Evolutionary conservation across 2,797 vertebrate genomes (phyloP), one percentile per base, ranked within the genome.

Genomic region (Scleropages formosus): DNA sequence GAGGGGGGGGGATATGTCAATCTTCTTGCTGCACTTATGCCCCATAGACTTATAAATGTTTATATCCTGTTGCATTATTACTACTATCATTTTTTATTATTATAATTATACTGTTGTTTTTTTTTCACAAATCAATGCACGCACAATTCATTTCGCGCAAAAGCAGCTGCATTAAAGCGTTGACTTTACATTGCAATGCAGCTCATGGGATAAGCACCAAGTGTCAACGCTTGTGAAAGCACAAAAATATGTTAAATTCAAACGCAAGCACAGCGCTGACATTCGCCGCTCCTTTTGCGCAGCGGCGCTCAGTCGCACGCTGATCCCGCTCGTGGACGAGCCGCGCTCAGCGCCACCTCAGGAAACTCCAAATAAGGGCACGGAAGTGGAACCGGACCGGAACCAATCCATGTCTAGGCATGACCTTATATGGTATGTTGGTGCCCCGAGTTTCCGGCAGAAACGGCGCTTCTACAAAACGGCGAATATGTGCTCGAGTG

Each of bases 291-390:
- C 67, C 68, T 80, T 74, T 78, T 1, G 12, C 70, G 0, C 47
- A 76, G 76, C 79, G 10, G 71, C 69, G 80, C 74, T 78, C 63
- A 69, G 59, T 78, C 51, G 60, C 64, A 39, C 53, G 53, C 53
- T 20, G 27, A 49, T 73, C 76, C 46, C 74, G 69, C 76, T 78
- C 77, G 70, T 59, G 73, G 74, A 74, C 74, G 73, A 78, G 76
- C 76, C 66, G 70, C 22, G 65, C 70, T 72, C 82, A 77, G 81
- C 76, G 77, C 31, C 72, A 58, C 58, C 60, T 27, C 89, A 92
- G 93, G 92, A 94, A 94, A 80, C 58, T 39, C 92, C 92, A 91
- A 79, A 93, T 89, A 87, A 91, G 92, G 93, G 78, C 80, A 78
- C 88, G 91, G 92, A 91, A 90, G 90, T 73, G 78, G 87, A 88